Evolutionary conservation across 1,140 invertebrate genomes (phyloP), one percentile per base, ranked within the genome.

Genomic region (Mylabris phalerata): DNA sequence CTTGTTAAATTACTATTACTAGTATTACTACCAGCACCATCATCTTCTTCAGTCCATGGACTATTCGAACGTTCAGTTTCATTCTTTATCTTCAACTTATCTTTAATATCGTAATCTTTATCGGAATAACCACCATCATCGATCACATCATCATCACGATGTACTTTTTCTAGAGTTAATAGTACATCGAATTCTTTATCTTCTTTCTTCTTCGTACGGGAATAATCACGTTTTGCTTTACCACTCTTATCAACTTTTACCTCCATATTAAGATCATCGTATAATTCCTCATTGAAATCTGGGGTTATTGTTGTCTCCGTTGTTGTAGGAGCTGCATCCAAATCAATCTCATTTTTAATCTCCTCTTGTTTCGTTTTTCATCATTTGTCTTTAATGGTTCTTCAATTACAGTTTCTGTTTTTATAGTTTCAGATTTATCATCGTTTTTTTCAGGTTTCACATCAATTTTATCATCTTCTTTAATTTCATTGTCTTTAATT

Each of bases 181-280:
- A 74, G 59, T 51, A 75, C 71, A 61, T 72, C 71, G 57, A 73
- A 70, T 48, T 64, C 67, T 57, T 74, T 72, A 25, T 75, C 75
- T 46, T 66, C 71, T 59, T 68, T 79, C 71, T 69, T 79, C 71
- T 70, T 80, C 68, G 64, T 75, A 10, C 67, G 58, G 13, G 65
- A 74, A 62, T 76, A 76, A 66, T 74, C 73, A 13, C 73, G 65
- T 59, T 75, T 75, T 50, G 70, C 69, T 67, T 75, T 77, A 40
- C 71, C 73, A 7, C 63, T 64, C 62, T 77, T 77, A 51, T 77
- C 75, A n/a, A 76, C 67, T 66, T 77, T 77, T 9, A 80, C 79
- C 70, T 80, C 79, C 70, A 81, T 79, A 2, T 80, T 80, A 0
- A 81, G 78, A 43, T 84, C 82, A 63, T 84, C 83, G 55, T 67